Percentiles rank a stretch among this genome's conserved stretches.
Evolutionary conservation across 2,888 invertebrate species (phyloP).

Genomic region (Agrochola lychnidis): DNA sequence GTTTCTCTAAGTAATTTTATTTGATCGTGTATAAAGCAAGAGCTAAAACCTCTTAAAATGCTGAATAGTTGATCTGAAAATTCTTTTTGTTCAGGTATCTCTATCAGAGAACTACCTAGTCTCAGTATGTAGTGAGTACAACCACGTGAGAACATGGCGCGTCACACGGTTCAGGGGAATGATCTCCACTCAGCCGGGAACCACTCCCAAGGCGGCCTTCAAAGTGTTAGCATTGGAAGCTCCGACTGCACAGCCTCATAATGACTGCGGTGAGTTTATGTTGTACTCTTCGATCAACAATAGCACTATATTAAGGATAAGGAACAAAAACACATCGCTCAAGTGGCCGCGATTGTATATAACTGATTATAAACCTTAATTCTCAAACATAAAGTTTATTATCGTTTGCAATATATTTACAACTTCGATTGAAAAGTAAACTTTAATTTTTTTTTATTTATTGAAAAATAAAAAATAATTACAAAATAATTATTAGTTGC

Average conservation of each 20-base stretch:
- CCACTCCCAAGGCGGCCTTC: slow-evolving; percentile 99
- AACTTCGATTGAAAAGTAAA: too few species aligned
- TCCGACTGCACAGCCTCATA: slow-evolving; percentile 91
- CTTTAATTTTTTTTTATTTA: too few species aligned
- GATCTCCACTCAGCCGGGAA: slow-evolving; percentile 99
- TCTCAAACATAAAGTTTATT: too few species aligned
- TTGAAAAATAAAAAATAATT: too few species aligned
- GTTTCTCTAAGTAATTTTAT: not conserved
- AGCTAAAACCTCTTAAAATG: not conserved
- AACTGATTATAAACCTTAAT: too few species aligned
- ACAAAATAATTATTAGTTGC: too few species aligned
- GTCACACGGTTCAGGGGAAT: slow-evolving; percentile 99
- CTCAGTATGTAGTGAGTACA: slow-evolving; percentile 99
- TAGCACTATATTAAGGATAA: too few species aligned
- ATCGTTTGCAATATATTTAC: too few species aligned
- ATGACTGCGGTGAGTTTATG: slow-evolving; percentile 91
- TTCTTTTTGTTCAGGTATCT: slow-evolving; percentile 92
- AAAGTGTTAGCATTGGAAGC: slow-evolving; percentile 96
- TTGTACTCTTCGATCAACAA: too few species aligned
- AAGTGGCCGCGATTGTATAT: too few species aligned
- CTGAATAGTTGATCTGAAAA: not conserved
- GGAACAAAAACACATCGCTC: too few species aligned
- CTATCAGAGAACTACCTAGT: slow-evolving; percentile 98
- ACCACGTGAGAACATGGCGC: slow-evolving; percentile 99
- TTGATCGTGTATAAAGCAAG: not conserved